Evolutionary conservation across 2,113 vertebrate genomes (phyloP), one percentile per base, ranked within the genome.

Genomic region (Colinus virginianus): DNA sequence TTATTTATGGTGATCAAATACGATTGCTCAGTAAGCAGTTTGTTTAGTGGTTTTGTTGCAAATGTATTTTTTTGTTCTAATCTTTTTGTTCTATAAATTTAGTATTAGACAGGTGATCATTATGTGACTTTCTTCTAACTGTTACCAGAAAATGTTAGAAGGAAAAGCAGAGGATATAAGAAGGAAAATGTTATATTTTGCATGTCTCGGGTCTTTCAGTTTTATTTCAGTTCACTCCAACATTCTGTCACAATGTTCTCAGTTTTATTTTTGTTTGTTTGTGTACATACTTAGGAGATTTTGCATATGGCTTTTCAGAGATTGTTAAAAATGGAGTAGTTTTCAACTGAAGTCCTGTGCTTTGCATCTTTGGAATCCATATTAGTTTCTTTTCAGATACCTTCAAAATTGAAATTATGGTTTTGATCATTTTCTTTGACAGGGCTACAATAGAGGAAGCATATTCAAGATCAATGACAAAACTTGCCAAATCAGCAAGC

Each of bases 391-490:
- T 83, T 91, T 93, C 13, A 36, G 71, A 55, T 71, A 43, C 53
- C 28, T 75, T 87, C 10, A 78, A 71, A n/a, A 46, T 82, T 67
- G 72, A 42, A 1, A 13, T 74, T 94, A 14, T 91, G 46, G 15
- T 94, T 95, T 93, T 75, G 18, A 38, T 95, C 34, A 4, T 49
- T 96, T 71, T 63, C 30, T 67, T 96, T 94, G 69, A 92, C 96
- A 99, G 99, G 97, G 98, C 98, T 95, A 98, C 98, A 17, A 99
- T 99, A 94, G 99, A 99, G 96, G 99, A 99, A 83, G 96, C 97
- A 4, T 99, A 99, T 93, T 99, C 99, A 96, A 98, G 99, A 95
- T 99, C 99, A 36, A 99, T 99, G 98, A 99, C 98, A 95, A 99
- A 99, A 98, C 97, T 99, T 80, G 99, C 98, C 95, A 99, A 99